Conservation (phyloP, 2,888 invertebrate genomes). For the Leptopilina drosophilae region DNA sequence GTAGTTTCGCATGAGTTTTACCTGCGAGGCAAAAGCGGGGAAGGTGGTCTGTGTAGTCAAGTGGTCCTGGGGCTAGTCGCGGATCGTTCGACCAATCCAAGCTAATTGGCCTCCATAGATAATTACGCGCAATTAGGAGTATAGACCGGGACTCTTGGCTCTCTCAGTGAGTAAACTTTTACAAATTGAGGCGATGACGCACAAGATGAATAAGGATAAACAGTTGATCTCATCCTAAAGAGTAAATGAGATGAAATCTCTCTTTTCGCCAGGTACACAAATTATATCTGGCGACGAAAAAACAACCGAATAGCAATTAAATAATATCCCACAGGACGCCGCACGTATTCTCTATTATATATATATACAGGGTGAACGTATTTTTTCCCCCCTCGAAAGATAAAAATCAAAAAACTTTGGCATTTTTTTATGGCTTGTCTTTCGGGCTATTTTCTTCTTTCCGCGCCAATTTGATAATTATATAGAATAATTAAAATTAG, state of each 20-base stretch:
- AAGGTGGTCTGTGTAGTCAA: constrained; percentile 43
- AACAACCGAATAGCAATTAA: constrained; percentile 73
- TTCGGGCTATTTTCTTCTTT: too few species aligned
- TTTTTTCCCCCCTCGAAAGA: background rate
- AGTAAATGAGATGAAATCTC: constrained; percentile 48
- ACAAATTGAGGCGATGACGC: constrained; percentile 64
- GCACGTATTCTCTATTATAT: constrained; percentile 53
- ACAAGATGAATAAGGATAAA: constrained; percentile 43
- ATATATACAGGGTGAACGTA: background rate
- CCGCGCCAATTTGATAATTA: too few species aligned
- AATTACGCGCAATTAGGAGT: constrained; percentile 76
- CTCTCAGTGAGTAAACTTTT: constrained; percentile 58
- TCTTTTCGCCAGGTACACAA: constrained; percentile 72
- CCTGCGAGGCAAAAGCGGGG: constrained; percentile 54
- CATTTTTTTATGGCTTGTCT: too few species aligned
- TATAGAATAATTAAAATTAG: too few species aligned
- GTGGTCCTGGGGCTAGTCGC: constrained; percentile 43
- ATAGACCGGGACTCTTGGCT: constrained; percentile 54
- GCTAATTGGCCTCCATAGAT: constrained; percentile 75
- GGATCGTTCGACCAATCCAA: constrained; percentile 70
- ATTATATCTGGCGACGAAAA: constrained; percentile 73
- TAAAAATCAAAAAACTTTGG: too few species aligned
- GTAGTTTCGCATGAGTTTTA: constrained; percentile 62
- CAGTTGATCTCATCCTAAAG: constrained; percentile 46
- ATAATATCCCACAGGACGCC: constrained; percentile 70